A percentile compares a stretch with the other conserved stretches of the same genome.
Evolutionary conservation across 2,797 vertebrate genomes (phyloP).

Genomic region (Acrocephalus scirpaceus): DNA sequence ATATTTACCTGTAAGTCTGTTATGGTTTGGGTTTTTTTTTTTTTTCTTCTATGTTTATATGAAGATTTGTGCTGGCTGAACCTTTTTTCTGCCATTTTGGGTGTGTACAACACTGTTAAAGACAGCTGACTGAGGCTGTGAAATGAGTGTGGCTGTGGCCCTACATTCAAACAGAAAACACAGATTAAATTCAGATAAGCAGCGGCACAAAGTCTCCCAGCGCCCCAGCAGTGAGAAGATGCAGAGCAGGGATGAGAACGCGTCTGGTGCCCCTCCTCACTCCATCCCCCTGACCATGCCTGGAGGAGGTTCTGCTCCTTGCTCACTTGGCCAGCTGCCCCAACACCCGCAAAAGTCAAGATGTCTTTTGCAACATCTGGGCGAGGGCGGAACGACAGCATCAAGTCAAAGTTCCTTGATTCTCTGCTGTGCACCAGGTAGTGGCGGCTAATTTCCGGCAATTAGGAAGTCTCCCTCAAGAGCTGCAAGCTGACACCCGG

Average conservation of each 20-base stretch:
- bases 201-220: accelerated
- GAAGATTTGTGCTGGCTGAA: neutral
- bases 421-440: neutral
- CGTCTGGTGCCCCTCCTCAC: neutral
- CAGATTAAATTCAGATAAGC: neutral
- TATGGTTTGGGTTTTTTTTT: neutral
- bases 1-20: neutral
- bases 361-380: neutral
- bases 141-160: neutral
- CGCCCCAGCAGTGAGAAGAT: neutral
- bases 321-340: neutral
- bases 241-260: neutral
- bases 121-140: neutral
- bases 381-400: neutral
- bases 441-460: neutral
- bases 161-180: neutral
- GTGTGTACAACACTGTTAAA: neutral
- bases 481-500: neutral
- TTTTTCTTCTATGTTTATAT: neutral
- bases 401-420: neutral
- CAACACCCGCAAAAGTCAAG: neutral
- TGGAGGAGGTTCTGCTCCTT: neutral
- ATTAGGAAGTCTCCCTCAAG: constrained; percentile 4
- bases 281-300: too few species aligned
- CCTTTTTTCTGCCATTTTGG: neutral